phyloP scores from a whole-genome alignment of 2,113 vertebrate genomes.

The Damaliscus lunatus region DNA sequence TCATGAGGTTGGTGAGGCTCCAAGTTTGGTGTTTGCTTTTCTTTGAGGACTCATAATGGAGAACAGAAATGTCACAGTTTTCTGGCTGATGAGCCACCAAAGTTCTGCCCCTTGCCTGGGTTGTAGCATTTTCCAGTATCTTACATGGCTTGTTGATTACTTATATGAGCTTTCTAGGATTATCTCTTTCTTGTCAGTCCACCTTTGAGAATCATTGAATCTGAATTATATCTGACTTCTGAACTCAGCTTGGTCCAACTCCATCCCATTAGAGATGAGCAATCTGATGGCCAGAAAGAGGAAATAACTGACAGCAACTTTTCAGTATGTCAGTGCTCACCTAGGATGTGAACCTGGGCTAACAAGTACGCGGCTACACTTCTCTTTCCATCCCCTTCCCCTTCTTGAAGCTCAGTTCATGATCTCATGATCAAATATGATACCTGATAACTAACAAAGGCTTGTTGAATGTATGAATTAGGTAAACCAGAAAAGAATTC shows the following conservation, averaged over 20 bases:
- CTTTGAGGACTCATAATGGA: background rate
- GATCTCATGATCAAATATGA: background rate
- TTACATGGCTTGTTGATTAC: background rate
- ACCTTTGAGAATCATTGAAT: background rate
- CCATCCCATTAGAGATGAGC: background rate
- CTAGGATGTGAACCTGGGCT: background rate
- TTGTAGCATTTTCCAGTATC: background rate
- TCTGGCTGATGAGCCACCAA: background rate
- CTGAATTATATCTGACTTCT: background rate
- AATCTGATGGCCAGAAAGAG: background rate
- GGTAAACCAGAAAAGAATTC: background rate
- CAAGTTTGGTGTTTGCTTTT: background rate
- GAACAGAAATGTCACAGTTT: background rate
- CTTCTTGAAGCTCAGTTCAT: background rate
- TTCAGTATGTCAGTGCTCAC: background rate
- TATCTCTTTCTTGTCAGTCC: background rate
- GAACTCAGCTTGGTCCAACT: background rate
- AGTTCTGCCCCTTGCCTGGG: background rate
- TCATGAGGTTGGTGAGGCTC: background rate
- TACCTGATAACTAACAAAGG: background rate
- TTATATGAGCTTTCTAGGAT: background rate
- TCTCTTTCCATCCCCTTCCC: fast-evolving
- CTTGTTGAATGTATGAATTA: background rate
- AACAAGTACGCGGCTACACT: background rate
- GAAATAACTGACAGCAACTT: background rate